phyloP scores from a whole-genome alignment of 2,888 invertebrate species.

The Caenorhabditis becei region DNA sequence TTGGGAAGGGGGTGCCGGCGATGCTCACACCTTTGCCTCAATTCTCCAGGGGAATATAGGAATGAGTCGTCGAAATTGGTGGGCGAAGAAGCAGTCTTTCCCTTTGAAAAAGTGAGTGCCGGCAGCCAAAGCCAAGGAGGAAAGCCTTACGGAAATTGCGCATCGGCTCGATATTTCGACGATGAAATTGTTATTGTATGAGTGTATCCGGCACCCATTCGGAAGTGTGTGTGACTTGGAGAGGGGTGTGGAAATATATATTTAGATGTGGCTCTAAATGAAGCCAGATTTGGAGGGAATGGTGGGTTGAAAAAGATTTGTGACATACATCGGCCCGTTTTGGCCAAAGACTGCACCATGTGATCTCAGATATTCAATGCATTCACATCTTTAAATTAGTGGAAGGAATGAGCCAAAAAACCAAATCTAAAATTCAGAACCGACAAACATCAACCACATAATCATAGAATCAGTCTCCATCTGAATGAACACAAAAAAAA shows the following conservation, averaged over 20 bases:
- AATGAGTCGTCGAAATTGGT: conserved; percentile 55
- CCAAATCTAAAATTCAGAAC: not conserved
- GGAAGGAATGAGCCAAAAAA: not conserved
- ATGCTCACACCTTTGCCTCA: conserved; percentile 53
- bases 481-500: conserved; percentile 1
- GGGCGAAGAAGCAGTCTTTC: conserved; percentile 45
- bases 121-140: not conserved
- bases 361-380: conserved; percentile 32
- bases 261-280: conserved; percentile 27
- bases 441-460: not conserved
- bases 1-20: conserved; percentile 9
- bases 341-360: conserved; percentile 27
- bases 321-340: conserved; percentile 30
- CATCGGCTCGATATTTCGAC: not conserved
- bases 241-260: conserved; percentile 4
- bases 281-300: conserved; percentile 36
- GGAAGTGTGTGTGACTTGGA: conserved; percentile 16
- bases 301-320: conserved; percentile 50
- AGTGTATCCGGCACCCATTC: not conserved
- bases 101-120: conserved; percentile 9
- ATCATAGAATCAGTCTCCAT: not conserved
- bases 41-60: conserved; percentile 50
- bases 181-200: not conserved
- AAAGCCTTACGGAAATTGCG: conserved; percentile 1
- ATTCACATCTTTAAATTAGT: conserved; percentile 14